phyloP scores from a whole-genome alignment of 2,797 vertebrate species.

The Amniataba percoides region DNA sequence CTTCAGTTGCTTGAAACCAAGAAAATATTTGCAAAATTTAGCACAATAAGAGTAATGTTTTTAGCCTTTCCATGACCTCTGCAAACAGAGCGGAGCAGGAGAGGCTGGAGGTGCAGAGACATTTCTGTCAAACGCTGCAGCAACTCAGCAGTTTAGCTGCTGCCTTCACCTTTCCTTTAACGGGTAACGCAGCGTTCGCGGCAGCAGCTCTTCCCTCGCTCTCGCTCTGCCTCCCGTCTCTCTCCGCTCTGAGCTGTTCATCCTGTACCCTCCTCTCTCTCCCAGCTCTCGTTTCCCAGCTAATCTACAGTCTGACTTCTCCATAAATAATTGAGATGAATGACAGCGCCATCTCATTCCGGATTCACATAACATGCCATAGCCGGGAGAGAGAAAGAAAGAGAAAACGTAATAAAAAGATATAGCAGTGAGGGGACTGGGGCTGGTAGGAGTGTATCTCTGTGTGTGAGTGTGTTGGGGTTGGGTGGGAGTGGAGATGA shows the following conservation, averaged over 20 bases:
- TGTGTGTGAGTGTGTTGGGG: background rate
- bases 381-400: slow-evolving; percentile 48
- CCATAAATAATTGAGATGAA: slow-evolving; percentile 81
- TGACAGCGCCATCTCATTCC: slow-evolving; percentile 68
- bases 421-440: slow-evolving; percentile 21
- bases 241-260: slow-evolving; percentile 8
- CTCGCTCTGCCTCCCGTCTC: slow-evolving; percentile 7
- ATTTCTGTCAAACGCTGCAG: slow-evolving; percentile 45
- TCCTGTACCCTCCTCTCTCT: slow-evolving; percentile 15
- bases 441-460: slow-evolving; percentile 11
- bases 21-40: background rate
- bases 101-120: slow-evolving; percentile 29
- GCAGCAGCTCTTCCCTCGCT: slow-evolving; percentile 44
- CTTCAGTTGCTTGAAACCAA: background rate
- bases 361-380: slow-evolving; percentile 71
- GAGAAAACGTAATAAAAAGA: slow-evolving; percentile 64
- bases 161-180: slow-evolving; percentile 48
- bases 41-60: background rate
- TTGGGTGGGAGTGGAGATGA: no score
- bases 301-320: slow-evolving; percentile 69
- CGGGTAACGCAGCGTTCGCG: slow-evolving; percentile 24
- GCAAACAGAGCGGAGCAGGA: slow-evolving; percentile 17
- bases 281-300: slow-evolving; percentile 30
- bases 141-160: slow-evolving; percentile 71
- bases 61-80: slow-evolving; percentile 34